Conservation (phyloP, 2,888 invertebrate genomes). For the Cosmorhoe ocellata region DNA sequence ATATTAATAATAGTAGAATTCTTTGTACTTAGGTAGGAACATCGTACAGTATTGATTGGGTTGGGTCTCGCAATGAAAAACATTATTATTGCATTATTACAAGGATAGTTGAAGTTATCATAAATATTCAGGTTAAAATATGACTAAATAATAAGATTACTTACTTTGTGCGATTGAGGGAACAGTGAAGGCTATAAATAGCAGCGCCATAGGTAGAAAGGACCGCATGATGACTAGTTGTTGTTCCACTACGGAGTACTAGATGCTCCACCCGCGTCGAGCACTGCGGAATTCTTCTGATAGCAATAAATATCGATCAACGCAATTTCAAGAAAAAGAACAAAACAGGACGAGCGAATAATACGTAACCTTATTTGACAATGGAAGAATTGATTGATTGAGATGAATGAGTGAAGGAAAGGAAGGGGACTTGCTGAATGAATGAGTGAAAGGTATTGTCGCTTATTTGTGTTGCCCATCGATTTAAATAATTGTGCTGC, state of each 20-base stretch:
- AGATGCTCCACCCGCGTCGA: neutral
- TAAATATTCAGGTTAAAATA: neutral
- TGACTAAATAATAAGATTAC: slow-evolving; percentile 21
- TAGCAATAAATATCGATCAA: neutral
- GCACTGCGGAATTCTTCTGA: neutral
- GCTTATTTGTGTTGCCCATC: too few relatives aligned
- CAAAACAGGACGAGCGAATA: neutral
- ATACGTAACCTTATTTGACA: neutral
- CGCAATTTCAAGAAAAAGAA: neutral
- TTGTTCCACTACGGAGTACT: neutral
- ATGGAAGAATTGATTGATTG: neutral
- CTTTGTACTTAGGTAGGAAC: neutral
- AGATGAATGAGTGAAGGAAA: neutral
- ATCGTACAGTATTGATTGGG: too few relatives aligned
- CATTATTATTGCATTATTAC: too few relatives aligned
- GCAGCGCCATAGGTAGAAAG: slow-evolving; percentile 48
- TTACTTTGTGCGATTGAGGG: slow-evolving; percentile 63
- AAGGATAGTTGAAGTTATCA: neutral
- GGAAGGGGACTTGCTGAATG: too few relatives aligned
- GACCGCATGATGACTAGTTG: slow-evolving; percentile 37
- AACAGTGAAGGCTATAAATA: slow-evolving; percentile 62
- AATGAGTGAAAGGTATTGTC: too few relatives aligned
- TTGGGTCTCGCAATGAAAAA: too few relatives aligned
- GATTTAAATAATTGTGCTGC: too few relatives aligned
- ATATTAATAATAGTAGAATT: neutral